Percentiles rank a stretch among this genome's conserved stretches.
Conservation (phyloP, 2,797 vertebrate species). For the Hydrophis major region DNA sequence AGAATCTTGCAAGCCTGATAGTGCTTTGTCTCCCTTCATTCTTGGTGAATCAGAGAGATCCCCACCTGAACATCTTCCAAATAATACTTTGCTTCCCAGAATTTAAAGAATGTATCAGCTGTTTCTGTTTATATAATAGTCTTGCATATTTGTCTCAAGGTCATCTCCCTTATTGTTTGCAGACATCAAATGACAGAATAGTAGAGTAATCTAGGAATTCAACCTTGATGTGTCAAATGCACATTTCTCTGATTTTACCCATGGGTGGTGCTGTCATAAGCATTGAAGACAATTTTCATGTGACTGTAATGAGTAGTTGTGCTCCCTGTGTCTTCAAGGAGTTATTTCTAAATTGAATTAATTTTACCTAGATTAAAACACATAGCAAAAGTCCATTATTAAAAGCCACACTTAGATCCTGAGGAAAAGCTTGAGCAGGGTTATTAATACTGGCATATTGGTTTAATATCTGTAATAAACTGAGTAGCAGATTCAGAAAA, state of each 20-base stretch:
- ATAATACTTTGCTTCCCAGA: not conserved
- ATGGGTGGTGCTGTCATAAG: not conserved
- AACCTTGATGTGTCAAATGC: not conserved
- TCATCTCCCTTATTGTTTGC: not conserved
- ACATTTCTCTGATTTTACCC: not conserved
- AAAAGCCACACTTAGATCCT: not conserved
- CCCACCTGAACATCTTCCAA: not conserved
- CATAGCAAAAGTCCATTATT: not conserved
- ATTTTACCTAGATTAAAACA: not conserved
- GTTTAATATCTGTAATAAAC: not conserved
- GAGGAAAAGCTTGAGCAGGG: not conserved
- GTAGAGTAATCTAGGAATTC: not conserved
- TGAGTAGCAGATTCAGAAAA: not conserved
- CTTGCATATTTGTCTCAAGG: not conserved
- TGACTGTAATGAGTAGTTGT: not conserved
- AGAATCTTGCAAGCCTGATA: not conserved
- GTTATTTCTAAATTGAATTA: not conserved
- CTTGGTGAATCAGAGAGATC: not conserved
- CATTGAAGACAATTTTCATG: not conserved
- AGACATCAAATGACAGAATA: not conserved
- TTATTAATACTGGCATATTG: not conserved
- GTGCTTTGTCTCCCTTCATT: not conserved
- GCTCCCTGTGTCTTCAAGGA: not conserved
- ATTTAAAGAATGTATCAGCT: not conserved
- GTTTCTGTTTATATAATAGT: not conserved